Percentiles rank a stretch among this genome's conserved stretches.
Conservation (phyloP, 2,888 invertebrate genomes). For the Ochropleura plecta region DNA sequence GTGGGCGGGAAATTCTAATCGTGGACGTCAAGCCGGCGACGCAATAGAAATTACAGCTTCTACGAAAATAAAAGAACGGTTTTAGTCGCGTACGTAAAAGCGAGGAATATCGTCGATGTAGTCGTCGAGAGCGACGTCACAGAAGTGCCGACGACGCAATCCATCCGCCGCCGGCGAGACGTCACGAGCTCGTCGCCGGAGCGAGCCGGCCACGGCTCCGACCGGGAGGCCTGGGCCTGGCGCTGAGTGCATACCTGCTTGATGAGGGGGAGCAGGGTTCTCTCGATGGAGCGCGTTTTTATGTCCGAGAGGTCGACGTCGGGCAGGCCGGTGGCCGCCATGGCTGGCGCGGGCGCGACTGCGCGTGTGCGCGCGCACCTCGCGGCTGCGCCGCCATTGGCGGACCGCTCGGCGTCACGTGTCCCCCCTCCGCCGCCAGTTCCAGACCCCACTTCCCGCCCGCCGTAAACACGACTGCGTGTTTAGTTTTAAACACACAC, state of each 20-base stretch:
- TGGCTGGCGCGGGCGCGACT: slow-evolving; percentile 89
- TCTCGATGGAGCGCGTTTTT: slow-evolving; percentile 98
- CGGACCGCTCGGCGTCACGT: slow-evolving; percentile 76
- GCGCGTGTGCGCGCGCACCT: slow-evolving; percentile 86
- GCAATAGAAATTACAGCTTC: slow-evolving; percentile 76
- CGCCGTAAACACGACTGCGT: slow-evolving; percentile 75
- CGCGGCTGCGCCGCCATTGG: slow-evolving; percentile 76
- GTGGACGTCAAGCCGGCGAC: slow-evolving; percentile 77
- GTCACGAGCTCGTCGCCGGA: slow-evolving; percentile 66
- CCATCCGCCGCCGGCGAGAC: slow-evolving; percentile 66
- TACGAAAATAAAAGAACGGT: slow-evolving; percentile 84
- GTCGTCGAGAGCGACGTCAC: slow-evolving; percentile 79
- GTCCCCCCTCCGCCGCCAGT: slow-evolving; percentile 67
- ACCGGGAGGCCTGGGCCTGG: slow-evolving; percentile 59
- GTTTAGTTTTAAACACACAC: slow-evolving; percentile 79
- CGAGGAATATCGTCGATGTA: slow-evolving; percentile 76
- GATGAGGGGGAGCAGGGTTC: slow-evolving; percentile 97
- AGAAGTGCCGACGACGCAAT: slow-evolving; percentile 74
- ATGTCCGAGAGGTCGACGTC: slow-evolving; percentile 93
- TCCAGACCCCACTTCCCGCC: slow-evolving; percentile 62
- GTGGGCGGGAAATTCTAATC: slow-evolving; percentile 86
- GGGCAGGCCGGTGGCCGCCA: slow-evolving; percentile 91
- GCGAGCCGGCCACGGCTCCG: slow-evolving; percentile 27
- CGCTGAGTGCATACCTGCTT: slow-evolving; percentile 94
- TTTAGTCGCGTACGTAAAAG: slow-evolving; percentile 83